A percentile compares a stretch with the other conserved stretches of the same genome.
These are phyloP conservation scores for Agrochola lota DNA, from an alignment of 2,888 invertebrate species.

Conservation along the genomic window DNA sequence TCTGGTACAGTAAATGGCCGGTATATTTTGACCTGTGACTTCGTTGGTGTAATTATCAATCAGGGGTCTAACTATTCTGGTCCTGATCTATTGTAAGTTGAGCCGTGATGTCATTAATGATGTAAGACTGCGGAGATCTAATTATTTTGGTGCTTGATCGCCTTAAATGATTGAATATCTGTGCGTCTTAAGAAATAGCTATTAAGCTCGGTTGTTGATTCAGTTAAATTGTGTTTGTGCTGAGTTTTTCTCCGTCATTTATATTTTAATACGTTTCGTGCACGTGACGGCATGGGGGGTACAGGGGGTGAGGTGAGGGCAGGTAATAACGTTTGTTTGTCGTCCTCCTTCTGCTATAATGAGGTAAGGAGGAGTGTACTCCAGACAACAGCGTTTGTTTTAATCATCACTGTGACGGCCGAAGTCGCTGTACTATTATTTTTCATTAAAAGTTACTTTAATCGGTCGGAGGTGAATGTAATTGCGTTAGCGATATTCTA, in stretches of 20 bases:
- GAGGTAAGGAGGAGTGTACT: slow-evolving; percentile 10
- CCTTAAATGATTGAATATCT: slow-evolving; percentile 64
- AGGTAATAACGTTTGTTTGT: slow-evolving; percentile 44
- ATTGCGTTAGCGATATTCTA: neutral
- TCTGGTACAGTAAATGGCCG: accelerated
- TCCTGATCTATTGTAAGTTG: neutral
- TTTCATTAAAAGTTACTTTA: neutral
- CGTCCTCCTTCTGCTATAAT: slow-evolving; percentile 23
- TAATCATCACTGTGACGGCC: neutral
- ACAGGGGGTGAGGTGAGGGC: neutral
- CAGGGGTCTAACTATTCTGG: slow-evolving; percentile 6
- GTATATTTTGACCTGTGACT: neutral
- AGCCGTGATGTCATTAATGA: neutral
- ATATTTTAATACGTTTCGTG: slow-evolving; percentile 40
- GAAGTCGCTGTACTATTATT: neutral
- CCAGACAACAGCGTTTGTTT: neutral
- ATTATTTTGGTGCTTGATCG: neutral
- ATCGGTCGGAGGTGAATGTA: neutral
- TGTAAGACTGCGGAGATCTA: slow-evolving; percentile 4
- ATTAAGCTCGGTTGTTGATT: slow-evolving; percentile 65
- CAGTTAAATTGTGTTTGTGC: slow-evolving; percentile 69
- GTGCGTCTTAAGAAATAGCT: slow-evolving; percentile 61
- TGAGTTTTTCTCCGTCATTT: slow-evolving; percentile 41
- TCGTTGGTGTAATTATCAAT: neutral
- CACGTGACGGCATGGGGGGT: neutral